Evolutionary conservation across 2,888 invertebrate species (phyloP).

Genomic region (Amorpha juglandis): DNA sequence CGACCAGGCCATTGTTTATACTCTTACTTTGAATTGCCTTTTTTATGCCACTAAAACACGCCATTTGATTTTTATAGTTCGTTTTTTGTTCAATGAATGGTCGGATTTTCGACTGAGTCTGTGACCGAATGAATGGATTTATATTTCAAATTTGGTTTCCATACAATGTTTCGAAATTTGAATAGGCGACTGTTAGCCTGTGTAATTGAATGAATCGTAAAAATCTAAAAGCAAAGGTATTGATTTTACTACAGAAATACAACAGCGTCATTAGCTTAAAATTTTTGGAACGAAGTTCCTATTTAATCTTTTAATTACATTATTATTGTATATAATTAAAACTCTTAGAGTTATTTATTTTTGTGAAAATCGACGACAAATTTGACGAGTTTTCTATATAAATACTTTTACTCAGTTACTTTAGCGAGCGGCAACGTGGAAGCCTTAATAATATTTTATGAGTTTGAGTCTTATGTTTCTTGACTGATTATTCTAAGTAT

Average conservation of each 20-base stretch:
- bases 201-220: neutral
- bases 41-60: no score
- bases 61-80: no score
- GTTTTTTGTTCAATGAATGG: neutral
- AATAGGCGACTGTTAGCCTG: neutral
- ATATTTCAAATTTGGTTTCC: neutral
- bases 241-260: neutral
- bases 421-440: neutral
- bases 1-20: no score
- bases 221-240: neutral
- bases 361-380: neutral
- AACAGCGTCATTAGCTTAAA: neutral
- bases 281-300: no score
- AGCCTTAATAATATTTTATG: constrained; percentile 6
- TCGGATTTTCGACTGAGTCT: neutral
- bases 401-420: neutral
- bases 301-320: no score
- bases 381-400: neutral
- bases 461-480: neutral
- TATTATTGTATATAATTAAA: no score
- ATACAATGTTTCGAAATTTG: neutral
- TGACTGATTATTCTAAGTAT: neutral
- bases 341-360: no score
- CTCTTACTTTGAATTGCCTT: no score
- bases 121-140: neutral